Conservation (phyloP, 2,888 invertebrate species). For the Ophion slaviceki region DNA sequence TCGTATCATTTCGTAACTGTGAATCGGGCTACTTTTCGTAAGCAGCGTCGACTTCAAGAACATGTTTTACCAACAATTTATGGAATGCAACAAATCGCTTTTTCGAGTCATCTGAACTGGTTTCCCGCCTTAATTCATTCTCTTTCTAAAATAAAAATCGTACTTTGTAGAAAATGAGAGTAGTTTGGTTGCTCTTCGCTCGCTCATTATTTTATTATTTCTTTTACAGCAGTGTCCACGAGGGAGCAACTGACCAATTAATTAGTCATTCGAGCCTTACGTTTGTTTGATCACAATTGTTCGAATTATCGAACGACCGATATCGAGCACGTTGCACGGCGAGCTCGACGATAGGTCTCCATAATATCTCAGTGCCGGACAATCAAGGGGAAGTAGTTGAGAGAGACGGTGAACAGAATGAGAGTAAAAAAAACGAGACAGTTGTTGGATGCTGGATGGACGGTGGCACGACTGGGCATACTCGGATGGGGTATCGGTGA, state of each 20-base stretch:
- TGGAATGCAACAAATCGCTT: too few species aligned
- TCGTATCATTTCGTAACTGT: too few species aligned
- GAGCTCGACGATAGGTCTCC: background rate
- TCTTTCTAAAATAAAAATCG: background rate
- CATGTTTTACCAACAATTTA: too few species aligned
- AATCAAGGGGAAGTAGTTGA: background rate
- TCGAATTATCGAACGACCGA: background rate
- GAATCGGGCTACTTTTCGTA: too few species aligned
- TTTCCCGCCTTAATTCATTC: background rate
- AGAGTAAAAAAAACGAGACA: background rate
- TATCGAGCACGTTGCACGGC: background rate
- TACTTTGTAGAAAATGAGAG: background rate
- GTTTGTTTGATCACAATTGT: background rate
- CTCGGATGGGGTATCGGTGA: constrained; percentile 70
- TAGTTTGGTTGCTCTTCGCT: background rate
- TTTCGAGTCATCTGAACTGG: too few species aligned
- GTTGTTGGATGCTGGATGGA: background rate
- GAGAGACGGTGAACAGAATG: background rate
- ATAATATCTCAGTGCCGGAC: background rate
- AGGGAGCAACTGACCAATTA: too few species aligned
- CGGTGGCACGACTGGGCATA: background rate
- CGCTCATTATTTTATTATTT: background rate
- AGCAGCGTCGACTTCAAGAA: too few species aligned
- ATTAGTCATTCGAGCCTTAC: background rate
- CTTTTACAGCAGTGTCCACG: background rate